Evolutionary conservation across 2,113 vertebrate species (phyloP).

Genomic region (Nothobranchius furzeri): DNA sequence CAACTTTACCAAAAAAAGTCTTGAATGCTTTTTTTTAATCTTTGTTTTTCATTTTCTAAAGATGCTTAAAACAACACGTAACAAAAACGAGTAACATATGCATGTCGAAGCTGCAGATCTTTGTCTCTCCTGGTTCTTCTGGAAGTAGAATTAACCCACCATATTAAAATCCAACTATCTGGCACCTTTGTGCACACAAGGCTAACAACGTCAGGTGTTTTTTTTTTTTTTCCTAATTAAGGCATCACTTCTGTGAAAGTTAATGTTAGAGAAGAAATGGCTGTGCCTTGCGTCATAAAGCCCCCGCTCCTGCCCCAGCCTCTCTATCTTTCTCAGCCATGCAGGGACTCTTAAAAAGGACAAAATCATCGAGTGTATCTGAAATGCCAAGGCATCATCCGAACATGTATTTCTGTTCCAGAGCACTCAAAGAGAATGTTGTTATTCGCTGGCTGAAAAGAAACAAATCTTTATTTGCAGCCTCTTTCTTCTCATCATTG

Average conservation of each 20-base stretch:
- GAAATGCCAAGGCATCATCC: not conserved
- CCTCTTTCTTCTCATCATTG: not conserved
- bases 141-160: not conserved
- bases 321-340: not conserved
- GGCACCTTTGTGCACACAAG: not conserved
- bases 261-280: not conserved
- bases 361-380: not conserved
- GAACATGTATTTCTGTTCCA: not conserved
- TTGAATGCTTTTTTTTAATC: too few species aligned
- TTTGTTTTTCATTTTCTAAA: too few species aligned
- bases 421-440: not conserved
- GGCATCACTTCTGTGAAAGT: not conserved
- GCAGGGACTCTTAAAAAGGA: not conserved
- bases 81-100: too few species aligned
- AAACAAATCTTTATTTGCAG: not conserved
- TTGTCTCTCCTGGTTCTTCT: too few species aligned
- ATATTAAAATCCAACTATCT: not conserved
- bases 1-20: too few species aligned
- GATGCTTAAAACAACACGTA: too few species aligned
- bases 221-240: not conserved
- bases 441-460: not conserved
- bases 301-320: not conserved
- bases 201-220: too few species aligned
- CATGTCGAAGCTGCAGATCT: not conserved
- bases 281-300: not conserved